Percentiles rank a stretch among this genome's conserved stretches.
phyloP scores from a whole-genome alignment of 1,140 invertebrate genomes.

The Theocolax elegans region DNA sequence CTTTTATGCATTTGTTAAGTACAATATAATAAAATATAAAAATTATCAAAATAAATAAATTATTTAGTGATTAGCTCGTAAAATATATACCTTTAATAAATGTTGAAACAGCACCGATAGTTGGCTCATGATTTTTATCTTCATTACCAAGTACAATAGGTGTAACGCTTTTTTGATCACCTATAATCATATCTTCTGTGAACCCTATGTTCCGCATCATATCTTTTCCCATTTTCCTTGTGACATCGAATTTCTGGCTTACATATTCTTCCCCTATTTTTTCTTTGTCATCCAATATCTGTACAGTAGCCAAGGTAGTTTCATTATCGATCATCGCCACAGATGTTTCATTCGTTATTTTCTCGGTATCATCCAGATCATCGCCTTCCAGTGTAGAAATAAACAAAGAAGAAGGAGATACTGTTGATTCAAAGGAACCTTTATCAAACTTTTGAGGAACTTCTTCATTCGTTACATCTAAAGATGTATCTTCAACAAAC shows the following conservation, averaged over 20 bases:
- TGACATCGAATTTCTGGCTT: not conserved
- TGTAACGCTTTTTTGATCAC: slow-evolving; percentile 25
- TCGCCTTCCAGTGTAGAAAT: not conserved
- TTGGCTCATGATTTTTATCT: slow-evolving; percentile 45
- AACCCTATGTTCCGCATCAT: not conserved
- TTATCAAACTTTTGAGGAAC: not conserved
- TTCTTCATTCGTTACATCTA: not conserved
- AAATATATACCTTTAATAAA: slow-evolving; percentile 53
- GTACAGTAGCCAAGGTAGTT: not conserved
- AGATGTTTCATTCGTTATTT: not conserved
- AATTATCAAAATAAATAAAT: too few relatives aligned
- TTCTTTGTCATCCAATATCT: not conserved
- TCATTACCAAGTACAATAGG: slow-evolving; percentile 22
- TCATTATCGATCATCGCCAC: not conserved
- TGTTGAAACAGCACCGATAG: slow-evolving; percentile 50
- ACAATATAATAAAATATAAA: too few relatives aligned
- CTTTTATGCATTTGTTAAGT: too few relatives aligned
- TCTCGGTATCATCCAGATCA: not conserved
- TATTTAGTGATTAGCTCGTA: too few relatives aligned
- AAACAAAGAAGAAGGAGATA: not conserved
- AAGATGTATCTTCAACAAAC: too few relatives aligned
- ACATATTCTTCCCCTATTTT: not conserved
- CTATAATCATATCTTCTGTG: not conserved
- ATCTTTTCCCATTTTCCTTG: not conserved
- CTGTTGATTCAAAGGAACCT: not conserved